Evolutionary conservation across 2,888 invertebrate genomes (phyloP), one percentile per base, ranked within the genome.

Genomic region (Rambutsinella grinnellia): DNA sequence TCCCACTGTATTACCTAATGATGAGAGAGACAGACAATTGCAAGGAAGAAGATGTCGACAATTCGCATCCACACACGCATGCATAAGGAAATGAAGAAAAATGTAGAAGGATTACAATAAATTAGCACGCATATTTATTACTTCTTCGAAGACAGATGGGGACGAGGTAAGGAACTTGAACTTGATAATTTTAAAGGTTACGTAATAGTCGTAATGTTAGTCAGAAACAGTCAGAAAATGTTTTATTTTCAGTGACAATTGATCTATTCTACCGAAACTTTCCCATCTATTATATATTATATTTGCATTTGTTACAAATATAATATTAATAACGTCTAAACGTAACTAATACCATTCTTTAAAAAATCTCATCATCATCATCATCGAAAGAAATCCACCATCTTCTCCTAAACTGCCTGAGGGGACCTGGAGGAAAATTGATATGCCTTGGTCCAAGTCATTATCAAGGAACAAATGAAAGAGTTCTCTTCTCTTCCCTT

Each of bases 351-450:
- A n/a, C n/a, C n/a, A n/a, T n/a, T n/a, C n/a, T n/a, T n/a, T n/a
- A n/a, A n/a, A n/a, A n/a, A n/a, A n/a, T 36, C 49, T 13, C 49
- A 49, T 49, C 15, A 49, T 3, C 19, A 49, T 3, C 6, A 49
- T 8, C n/a, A 49, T 8, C n/a, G 13, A 10, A 49, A 17, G n/a
- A 49, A 49, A 49, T 3, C 6, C 53, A 36, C 58, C 23, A 24
- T 56, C 36, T 51, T 46, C 23, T 19, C 2, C 46, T 26, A 8
- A 36, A 36, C 23, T 44, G 71, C 71, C 71, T n/a, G 26, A 63
- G 71, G 71, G 71, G 71, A 71, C 71, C 71, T 63, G 71, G 36
- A 63, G 15, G 66, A 66, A 71, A 72, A 72, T 72, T 72, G 72
- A 72, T 72, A 72, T 72, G 60, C 72, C 72, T 24, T 58, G 23